phyloP scores from a whole-genome alignment of 2,888 invertebrate genomes.

The Parnassius apollo region DNA sequence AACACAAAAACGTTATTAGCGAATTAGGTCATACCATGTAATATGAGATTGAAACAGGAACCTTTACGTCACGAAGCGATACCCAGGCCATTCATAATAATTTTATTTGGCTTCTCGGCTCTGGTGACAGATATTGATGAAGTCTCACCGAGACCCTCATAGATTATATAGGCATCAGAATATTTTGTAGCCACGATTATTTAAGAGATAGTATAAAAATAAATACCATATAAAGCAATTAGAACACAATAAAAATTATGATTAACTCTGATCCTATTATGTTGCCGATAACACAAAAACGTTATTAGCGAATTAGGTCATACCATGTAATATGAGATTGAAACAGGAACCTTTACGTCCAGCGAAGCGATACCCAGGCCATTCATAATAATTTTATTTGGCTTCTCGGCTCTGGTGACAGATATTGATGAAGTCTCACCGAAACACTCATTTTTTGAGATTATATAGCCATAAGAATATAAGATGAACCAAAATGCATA shows the following conservation, averaged over 20 bases:
- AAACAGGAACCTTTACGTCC: constrained; percentile 53
- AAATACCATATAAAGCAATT: too few relatives aligned
- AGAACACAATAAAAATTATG: constrained; percentile 4
- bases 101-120: constrained; percentile 71
- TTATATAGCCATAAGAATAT: neutral
- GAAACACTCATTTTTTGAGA: constrained; percentile 37
- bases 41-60: constrained; percentile 55
- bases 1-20: constrained; percentile 40
- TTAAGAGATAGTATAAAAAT: too few relatives aligned
- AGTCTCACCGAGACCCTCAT: constrained; percentile 43
- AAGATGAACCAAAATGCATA: neutral
- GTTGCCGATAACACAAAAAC: constrained; percentile 31
- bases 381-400: constrained; percentile 72
- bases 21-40: constrained; percentile 66
- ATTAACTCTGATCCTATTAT: constrained; percentile 13
- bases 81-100: constrained; percentile 61
- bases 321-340: constrained; percentile 58
- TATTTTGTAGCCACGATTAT: too few relatives aligned
- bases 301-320: constrained; percentile 60
- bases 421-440: constrained; percentile 69
- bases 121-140: constrained; percentile 77
- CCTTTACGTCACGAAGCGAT: constrained; percentile 52
- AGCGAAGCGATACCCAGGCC: constrained; percentile 49
- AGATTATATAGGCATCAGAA: constrained; percentile 6
- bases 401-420: constrained; percentile 70